These are phyloP conservation scores for Entomobrya proxima DNA, from an alignment of 2,888 invertebrate species.

Conservation along the genomic window DNA sequence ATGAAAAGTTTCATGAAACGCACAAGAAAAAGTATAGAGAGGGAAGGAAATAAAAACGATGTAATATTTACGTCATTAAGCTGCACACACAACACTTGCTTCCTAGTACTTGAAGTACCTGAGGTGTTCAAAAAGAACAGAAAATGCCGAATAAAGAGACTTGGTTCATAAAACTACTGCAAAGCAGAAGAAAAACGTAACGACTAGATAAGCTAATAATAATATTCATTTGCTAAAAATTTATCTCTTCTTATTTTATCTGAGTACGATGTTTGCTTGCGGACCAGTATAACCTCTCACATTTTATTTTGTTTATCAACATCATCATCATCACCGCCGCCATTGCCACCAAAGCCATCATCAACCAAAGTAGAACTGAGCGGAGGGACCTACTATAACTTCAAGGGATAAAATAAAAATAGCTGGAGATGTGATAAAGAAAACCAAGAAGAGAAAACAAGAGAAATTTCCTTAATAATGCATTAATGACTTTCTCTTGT, in stretches of 20 bases:
- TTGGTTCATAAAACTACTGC: not conserved
- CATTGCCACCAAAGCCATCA: not conserved
- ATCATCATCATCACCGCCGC: conserved; percentile 4
- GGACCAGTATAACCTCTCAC: conserved; percentile 8
- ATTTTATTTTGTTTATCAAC: conserved; percentile 35
- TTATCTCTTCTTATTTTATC: not conserved
- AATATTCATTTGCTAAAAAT: conserved; percentile 16
- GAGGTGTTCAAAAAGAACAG: not conserved
- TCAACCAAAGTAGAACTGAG: not conserved
- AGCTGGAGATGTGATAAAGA: conserved; percentile 5
- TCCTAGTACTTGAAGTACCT: not conserved
- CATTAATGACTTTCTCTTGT: conserved; percentile 60
- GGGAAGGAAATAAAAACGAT: conserved; percentile 27
- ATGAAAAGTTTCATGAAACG: not conserved
- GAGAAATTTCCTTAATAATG: conserved; percentile 61
- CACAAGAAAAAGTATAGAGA: not conserved
- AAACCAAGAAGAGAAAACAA: conserved; percentile 1
- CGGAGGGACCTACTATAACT: not conserved
- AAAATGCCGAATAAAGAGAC: not conserved
- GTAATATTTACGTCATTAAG: conserved; percentile 61
- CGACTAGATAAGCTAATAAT: conserved; percentile 8
- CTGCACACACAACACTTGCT: not conserved
- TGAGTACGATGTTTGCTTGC: not conserved
- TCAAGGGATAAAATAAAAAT: not conserved
- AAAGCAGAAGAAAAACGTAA: not conserved